Evolutionary conservation across 1,140 invertebrate genomes (phyloP).

Genomic region (Eueides isabella): DNA sequence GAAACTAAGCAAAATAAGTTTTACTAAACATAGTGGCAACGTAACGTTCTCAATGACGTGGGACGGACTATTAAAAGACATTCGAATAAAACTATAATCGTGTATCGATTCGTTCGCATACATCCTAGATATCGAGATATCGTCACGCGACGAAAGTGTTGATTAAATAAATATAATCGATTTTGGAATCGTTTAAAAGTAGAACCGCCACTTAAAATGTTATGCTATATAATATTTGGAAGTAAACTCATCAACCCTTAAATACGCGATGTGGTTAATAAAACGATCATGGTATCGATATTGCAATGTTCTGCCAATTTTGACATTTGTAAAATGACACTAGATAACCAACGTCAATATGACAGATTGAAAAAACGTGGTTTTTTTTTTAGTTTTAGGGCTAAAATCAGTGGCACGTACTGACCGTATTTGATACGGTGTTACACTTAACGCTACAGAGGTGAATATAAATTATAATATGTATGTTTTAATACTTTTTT

Average conservation of each 20-base stretch:
- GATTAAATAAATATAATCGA: constrained; percentile 1
- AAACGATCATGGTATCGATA: not conserved
- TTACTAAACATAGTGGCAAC: not conserved
- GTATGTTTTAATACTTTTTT: constrained; percentile 76
- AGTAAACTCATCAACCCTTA: not conserved
- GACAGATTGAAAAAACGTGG: not conserved
- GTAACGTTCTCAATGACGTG: not conserved
- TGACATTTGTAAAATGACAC: not conserved
- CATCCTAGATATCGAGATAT: not conserved
- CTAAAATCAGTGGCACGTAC: constrained; percentile 63
- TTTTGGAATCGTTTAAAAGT: not conserved
- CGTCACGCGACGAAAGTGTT: not conserved
- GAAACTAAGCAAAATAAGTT: not conserved
- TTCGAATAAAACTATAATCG: not conserved
- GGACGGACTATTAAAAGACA: not conserved
- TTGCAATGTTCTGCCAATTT: not conserved
- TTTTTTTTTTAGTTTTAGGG: not conserved
- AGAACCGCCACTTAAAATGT: not conserved
- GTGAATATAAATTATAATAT: constrained; percentile 74
- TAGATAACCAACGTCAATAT: not conserved
- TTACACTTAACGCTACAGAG: constrained; percentile 74
- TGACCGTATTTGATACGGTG: constrained; percentile 75
- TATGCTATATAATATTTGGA: not conserved
- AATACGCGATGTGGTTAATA: not conserved
- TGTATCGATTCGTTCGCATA: not conserved